phyloP scores from a whole-genome alignment of 2,888 invertebrate species.

The Opisthograptis luteolata region DNA sequence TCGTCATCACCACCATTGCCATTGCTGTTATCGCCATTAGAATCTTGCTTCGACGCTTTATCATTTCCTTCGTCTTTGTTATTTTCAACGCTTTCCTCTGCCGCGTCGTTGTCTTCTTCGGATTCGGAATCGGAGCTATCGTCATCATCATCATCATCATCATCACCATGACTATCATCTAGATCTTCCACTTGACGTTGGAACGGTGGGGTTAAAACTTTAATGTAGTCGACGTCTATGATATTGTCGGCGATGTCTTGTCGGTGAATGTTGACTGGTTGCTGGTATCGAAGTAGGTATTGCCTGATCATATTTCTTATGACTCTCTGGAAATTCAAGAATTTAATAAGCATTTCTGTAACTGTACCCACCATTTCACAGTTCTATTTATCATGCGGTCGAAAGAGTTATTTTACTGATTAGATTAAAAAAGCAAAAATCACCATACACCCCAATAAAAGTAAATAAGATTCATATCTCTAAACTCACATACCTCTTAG shows the following conservation, averaged over 20 bases:
- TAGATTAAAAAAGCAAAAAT: no score
- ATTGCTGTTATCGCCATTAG: slow-evolving; percentile 46
- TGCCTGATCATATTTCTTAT: slow-evolving; percentile 34
- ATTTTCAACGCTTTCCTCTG: slow-evolving; percentile 53
- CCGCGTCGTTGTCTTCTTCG: slow-evolving; percentile 44
- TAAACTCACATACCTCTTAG: no score
- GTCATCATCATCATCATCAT: slow-evolving; percentile 28
- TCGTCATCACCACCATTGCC: slow-evolving; percentile 22
- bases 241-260: slow-evolving; percentile 53
- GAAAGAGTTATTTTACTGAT: no score
- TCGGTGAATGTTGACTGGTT: slow-evolving; percentile 42
- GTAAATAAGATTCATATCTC: no score
- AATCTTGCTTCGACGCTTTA: slow-evolving; percentile 52
- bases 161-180: slow-evolving; percentile 37
- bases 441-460: no score
- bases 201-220: slow-evolving; percentile 52
- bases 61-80: slow-evolving; percentile 38
- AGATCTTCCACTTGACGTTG: slow-evolving; percentile 60
- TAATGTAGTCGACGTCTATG: slow-evolving; percentile 54
- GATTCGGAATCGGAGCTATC: slow-evolving; percentile 29
- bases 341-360: no score
- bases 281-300: slow-evolving; percentile 26
- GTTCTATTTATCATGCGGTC: no score
- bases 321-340: slow-evolving; percentile 22
- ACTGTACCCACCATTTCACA: no score